Base-by-base conservation (phyloP, 2,797 vertebrate genomes). In the Acrossocheilus fasciatus region DNA sequence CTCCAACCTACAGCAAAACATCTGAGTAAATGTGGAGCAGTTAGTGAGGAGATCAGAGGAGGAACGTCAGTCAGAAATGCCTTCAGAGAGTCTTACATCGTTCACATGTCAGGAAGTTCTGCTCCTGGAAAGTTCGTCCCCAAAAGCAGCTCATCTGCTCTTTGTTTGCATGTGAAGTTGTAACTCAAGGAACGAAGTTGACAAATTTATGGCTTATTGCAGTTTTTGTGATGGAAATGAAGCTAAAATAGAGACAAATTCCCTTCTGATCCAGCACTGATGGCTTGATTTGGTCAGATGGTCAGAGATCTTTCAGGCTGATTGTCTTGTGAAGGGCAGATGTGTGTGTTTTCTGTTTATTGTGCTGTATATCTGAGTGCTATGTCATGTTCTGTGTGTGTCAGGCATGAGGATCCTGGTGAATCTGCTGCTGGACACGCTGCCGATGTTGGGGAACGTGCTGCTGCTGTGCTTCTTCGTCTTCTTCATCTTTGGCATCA, bases 401-500 rank as follows among this genome's bases (percentile, higher is more conserved):
- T 17, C 41, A 92, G 91, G 91, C 88, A 97, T 97, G 97, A 94
- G 97, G 73, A 97, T 97, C 91, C 95, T 97, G 91, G 97, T 97
- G 91, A 97, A 97, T 90, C 94, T 97, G 85, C 95, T 97, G 11
- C 92, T 97, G 92, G 96, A 97, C 92, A 97, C 97, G 0, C 92
- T 97, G 81, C 97, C 97, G 86, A 97, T 97, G 97, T 91, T 97
- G 92, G 96, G 96, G 6, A 97, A 97, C 0, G 97, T 97, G 52
- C 95, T 97, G 2, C 95, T 97, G 81, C 96, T 97, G 84, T 97
- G 97, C 90, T 97, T 97, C 94, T 97, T 97, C 76, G 96, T 97
- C 92, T 97, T 97, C 94, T 97, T 97, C 92, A 97, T 97, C 93
- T 97, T 97, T 0, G 97, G 97, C 87, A 97, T 97, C 93, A 96